Conservation (phyloP, 2,797 vertebrate species). For the Pseudomugil tenellus region DNA sequence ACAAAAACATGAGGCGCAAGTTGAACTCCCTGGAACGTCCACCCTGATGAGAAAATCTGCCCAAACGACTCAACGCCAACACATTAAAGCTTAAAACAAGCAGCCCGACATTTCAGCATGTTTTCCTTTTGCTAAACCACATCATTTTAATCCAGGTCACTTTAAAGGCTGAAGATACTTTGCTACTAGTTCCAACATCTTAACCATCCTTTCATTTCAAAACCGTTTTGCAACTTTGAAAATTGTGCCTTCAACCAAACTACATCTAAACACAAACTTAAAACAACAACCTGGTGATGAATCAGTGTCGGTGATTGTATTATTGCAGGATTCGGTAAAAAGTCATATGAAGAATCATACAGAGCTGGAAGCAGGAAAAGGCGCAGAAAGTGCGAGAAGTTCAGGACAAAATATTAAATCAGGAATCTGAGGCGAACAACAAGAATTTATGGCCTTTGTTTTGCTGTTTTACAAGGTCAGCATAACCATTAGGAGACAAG, state of each 20-base stretch:
- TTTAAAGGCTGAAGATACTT: constrained; percentile 20
- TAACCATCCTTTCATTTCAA: constrained; percentile 19
- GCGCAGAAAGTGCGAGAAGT: constrained; percentile 72
- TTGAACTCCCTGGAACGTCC: constrained; percentile 40
- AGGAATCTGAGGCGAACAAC: constrained; percentile 26
- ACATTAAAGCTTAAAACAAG: constrained; percentile 20
- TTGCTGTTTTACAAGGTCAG: constrained; percentile 28
- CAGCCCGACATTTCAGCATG: constrained; percentile 1
- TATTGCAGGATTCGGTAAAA: constrained; percentile 38
- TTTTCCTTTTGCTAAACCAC: not conserved
- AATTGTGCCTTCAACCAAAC: constrained; percentile 10
- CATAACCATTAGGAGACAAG: constrained; percentile 13
- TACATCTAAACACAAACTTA: constrained; percentile 20
- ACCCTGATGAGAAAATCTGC: not conserved
- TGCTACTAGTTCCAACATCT: not conserved
- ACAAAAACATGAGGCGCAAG: constrained; percentile 17
- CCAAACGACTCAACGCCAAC: constrained; percentile 15
- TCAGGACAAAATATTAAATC: constrained; percentile 42
- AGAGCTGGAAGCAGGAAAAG: constrained; percentile 34
- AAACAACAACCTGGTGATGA: constrained; percentile 26
- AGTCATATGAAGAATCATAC: constrained; percentile 24
- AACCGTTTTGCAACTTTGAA: constrained; percentile 13
- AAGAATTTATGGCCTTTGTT: constrained; percentile 17
- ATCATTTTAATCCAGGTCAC: constrained; percentile 14
- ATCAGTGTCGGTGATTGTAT: constrained; percentile 50